Conservation (phyloP, 2,888 invertebrate genomes). For the Cryptocephalus moraei region DNA sequence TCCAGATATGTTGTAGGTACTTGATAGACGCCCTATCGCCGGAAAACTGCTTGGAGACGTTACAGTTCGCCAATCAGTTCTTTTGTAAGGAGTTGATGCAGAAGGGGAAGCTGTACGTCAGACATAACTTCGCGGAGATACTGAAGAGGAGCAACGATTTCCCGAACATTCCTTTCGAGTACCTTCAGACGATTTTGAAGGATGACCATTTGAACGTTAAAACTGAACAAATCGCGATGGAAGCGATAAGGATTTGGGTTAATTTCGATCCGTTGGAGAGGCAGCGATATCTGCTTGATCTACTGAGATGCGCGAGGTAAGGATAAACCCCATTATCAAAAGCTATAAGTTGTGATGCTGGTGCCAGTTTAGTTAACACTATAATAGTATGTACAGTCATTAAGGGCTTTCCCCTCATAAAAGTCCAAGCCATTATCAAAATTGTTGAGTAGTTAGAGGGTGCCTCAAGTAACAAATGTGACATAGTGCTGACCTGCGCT, state of each 20-base stretch:
- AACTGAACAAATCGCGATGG: slow-evolving; percentile 64
- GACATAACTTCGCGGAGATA: slow-evolving; percentile 19
- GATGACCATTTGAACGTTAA: slow-evolving; percentile 65
- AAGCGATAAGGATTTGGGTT: slow-evolving; percentile 63
- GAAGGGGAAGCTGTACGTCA: slow-evolving; percentile 39
- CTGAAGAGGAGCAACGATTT: slow-evolving; percentile 57
- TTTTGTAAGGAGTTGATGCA: slow-evolving; percentile 58
- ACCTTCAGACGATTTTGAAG: slow-evolving; percentile 52
- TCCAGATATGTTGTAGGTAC: slow-evolving; percentile 59
- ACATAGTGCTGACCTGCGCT: too few species aligned
- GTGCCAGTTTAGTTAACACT: too few species aligned
- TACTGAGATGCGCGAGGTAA: slow-evolving; percentile 43
- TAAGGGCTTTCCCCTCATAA: too few species aligned
- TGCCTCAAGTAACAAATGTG: too few species aligned
- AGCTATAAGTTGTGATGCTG: too few species aligned
- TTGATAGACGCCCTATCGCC: slow-evolving; percentile 52
- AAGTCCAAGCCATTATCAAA: too few species aligned
- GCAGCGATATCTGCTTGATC: slow-evolving; percentile 6
- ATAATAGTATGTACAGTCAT: too few species aligned
- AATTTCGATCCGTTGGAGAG: slow-evolving; percentile 41
- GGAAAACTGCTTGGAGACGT: slow-evolving; percentile 61
- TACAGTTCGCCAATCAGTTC: slow-evolving; percentile 58
- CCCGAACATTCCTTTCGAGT: slow-evolving; percentile 47
- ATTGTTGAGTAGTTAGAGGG: too few species aligned
- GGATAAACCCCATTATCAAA: background rate